phyloP scores from a whole-genome alignment of 2,113 vertebrate genomes.

The Rhegmatorhina hoffmannsi region DNA sequence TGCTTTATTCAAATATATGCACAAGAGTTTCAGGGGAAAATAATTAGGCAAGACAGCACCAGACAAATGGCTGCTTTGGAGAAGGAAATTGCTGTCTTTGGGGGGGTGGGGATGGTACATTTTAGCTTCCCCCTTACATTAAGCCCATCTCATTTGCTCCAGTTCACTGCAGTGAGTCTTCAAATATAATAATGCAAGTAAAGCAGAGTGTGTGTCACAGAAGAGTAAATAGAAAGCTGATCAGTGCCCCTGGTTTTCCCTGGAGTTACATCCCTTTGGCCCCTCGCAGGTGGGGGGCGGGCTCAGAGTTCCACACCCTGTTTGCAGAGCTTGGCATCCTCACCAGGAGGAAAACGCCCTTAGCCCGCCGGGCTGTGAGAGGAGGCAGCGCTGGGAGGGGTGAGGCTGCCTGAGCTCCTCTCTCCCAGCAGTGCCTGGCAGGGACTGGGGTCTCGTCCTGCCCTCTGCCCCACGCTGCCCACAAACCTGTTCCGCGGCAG shows the following conservation, averaged over 20 bases:
- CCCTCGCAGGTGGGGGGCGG: background rate
- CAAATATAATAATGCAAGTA: background rate
- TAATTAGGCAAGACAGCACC: background rate
- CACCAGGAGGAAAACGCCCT: background rate
- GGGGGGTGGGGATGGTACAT: accelerated
- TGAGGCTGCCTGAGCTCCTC: background rate
- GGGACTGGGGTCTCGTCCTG: background rate
- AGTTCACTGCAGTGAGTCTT: background rate
- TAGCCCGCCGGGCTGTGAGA: background rate
- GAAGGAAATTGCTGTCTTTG: background rate
- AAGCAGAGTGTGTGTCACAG: background rate
- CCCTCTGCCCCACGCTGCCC: accelerated
- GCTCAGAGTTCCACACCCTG: accelerated
- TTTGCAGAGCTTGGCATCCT: background rate
- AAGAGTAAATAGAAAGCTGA: background rate
- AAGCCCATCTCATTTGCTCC: background rate
- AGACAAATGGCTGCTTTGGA: background rate
- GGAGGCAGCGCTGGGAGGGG: background rate
- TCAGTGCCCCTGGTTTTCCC: background rate
- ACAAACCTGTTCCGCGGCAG: background rate
- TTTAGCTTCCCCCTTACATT: background rate
- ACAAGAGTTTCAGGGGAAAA: background rate
- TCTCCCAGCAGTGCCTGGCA: background rate
- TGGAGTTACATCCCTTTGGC: background rate
- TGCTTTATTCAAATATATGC: background rate